These are phyloP conservation scores for Nansenia antarctica DNA, from an alignment of 2,113 vertebrate species.

Conservation along the genomic window DNA sequence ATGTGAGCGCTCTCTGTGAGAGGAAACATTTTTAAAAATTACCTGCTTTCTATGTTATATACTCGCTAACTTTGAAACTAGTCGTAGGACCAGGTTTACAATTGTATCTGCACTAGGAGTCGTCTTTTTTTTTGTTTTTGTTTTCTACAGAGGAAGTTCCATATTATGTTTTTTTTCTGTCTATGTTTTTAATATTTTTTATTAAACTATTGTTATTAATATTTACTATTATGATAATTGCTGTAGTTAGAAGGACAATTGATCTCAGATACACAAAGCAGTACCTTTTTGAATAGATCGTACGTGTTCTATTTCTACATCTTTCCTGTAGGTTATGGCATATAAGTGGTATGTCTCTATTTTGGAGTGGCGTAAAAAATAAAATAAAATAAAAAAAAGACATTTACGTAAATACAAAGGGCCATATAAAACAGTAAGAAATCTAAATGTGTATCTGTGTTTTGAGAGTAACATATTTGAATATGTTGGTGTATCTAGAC, in stretches of 20 bases:
- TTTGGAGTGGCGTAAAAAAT: constrained; percentile 8
- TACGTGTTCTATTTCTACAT: constrained; percentile 15
- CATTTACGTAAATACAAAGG: constrained; percentile 31
- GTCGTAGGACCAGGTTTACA: constrained; percentile 95
- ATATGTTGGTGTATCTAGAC: constrained; percentile 28
- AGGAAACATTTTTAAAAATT: constrained; percentile 33
- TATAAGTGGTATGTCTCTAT: constrained; percentile 27
- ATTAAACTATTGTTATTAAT: constrained; percentile 65
- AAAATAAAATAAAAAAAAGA: constrained; percentile 13
- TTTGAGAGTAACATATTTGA: constrained; percentile 39
- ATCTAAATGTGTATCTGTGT: constrained; percentile 43
- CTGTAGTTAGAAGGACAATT: constrained; percentile 60
- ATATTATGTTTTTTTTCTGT: constrained; percentile 70
- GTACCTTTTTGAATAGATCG: constrained; percentile 28
- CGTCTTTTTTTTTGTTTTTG: constrained; percentile 66
- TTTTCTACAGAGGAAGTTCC: constrained; percentile 70
- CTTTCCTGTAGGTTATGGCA: constrained; percentile 39
- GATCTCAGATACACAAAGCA: constrained; percentile 18
- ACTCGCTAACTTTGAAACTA: constrained; percentile 53
- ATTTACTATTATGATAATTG: constrained; percentile 67
- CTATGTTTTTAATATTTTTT: constrained; percentile 70
- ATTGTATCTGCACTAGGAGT: constrained; percentile 92
- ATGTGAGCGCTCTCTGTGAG: constrained; percentile 91
- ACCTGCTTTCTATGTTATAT: neutral
- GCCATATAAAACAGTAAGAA: constrained; percentile 24